phyloP scores from a whole-genome alignment of 2,113 vertebrate genomes.

The Gracilinanus agilis region DNA sequence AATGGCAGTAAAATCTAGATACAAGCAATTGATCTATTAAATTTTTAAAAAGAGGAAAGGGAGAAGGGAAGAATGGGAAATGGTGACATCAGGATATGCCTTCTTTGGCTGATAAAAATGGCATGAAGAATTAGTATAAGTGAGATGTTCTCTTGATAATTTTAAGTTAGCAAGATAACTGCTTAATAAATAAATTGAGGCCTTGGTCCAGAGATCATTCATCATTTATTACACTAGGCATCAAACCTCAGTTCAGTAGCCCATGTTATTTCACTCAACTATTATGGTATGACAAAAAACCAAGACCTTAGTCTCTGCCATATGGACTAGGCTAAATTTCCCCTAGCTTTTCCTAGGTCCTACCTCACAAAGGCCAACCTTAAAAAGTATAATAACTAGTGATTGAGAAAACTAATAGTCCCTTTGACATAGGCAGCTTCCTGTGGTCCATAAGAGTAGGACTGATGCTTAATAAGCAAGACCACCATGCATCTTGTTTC shows the following conservation, averaged over 20 bases:
- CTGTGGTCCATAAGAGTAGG: neutral
- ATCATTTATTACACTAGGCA: neutral
- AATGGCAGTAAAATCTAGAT: neutral
- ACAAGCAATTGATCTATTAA: neutral
- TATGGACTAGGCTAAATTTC: neutral
- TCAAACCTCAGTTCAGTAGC: neutral
- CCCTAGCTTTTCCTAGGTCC: neutral
- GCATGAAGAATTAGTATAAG: neutral
- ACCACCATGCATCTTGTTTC: neutral
- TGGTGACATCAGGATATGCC: neutral
- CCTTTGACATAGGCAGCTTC: neutral
- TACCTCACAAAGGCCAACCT: neutral
- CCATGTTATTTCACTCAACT: neutral
- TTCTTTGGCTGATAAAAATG: neutral
- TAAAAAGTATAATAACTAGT: neutral
- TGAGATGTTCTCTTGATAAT: neutral
- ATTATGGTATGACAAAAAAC: neutral
- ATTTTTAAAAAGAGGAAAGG: too few species aligned
- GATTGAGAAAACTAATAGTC: neutral
- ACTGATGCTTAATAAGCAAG: neutral
- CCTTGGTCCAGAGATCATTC: neutral
- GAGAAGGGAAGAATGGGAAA: neutral
- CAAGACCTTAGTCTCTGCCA: neutral
- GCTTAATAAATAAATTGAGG: neutral
- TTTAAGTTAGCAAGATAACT: neutral